phyloP scores from a whole-genome alignment of 2,888 invertebrate species.

The Biston betularia region DNA sequence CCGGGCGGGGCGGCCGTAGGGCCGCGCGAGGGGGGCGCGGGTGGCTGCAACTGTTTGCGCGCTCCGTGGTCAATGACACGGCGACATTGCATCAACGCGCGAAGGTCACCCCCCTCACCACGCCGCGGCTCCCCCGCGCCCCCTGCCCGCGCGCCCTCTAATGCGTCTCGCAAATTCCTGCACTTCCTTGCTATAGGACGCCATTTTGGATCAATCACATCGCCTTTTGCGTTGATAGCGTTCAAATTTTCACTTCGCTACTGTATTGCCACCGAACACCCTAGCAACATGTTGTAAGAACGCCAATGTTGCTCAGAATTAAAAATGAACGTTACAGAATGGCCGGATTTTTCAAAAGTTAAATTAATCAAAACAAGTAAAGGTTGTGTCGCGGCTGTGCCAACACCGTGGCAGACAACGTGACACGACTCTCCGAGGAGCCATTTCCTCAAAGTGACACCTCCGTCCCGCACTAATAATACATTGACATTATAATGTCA shows the following conservation, averaged over 20 bases:
- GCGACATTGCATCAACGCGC: constrained; percentile 75
- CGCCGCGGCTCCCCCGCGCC: constrained; percentile 57
- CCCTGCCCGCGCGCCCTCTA: constrained; percentile 54
- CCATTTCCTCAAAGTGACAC: constrained; percentile 50
- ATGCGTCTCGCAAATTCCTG: constrained; percentile 63
- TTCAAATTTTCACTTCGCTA: constrained; percentile 1
- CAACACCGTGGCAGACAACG: constrained; percentile 31
- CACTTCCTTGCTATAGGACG: constrained; percentile 52
- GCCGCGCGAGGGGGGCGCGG: constrained; percentile 52
- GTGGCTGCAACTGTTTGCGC: constrained; percentile 53
- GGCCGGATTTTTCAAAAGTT: constrained; percentile 29
- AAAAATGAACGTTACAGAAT: constrained; percentile 4
- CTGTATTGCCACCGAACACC: background rate
- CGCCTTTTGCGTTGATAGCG: constrained; percentile 34
- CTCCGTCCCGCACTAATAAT: constrained; percentile 37
- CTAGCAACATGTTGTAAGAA: constrained; percentile 1
- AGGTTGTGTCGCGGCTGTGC: constrained; percentile 19
- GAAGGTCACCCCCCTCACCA: constrained; percentile 53
- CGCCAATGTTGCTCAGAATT: background rate
- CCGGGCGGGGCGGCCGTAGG: constrained; percentile 54
- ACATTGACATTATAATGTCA: constrained; percentile 41
- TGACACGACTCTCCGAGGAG: constrained; percentile 42
- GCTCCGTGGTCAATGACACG: constrained; percentile 76
- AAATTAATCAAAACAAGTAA: constrained; percentile 40
- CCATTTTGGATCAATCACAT: constrained; percentile 52